Evolutionary conservation across 92 coral and sea anemone genomes (phyloP), one percentile per base, ranked within the genome.

Genomic region (Plumapathes pennacea): DNA sequence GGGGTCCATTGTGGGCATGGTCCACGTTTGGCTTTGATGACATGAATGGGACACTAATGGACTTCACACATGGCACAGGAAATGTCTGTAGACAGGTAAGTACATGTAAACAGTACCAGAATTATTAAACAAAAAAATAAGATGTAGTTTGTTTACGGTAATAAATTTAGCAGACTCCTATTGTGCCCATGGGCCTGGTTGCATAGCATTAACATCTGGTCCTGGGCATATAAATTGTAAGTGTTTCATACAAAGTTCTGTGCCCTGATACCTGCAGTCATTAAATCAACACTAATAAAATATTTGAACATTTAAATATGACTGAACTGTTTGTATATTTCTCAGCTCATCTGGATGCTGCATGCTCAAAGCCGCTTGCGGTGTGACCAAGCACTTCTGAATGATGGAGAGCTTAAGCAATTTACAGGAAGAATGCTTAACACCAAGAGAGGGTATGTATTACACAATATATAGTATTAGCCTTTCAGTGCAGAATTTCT

Each of bases 1-100:
- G 75, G 80, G 86, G 86, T 1, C 80, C 86, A 42, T 58, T 80
- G 49, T 82, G 78, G 78, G 83, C 82, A 10, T 82, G 83, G 88
- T 66, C 78, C 29, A 58, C 71, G 11, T 82, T 82, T 65, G 82
- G 71, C 0, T 82, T 82, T 28, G 81, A 80, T 12, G 80, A 80
- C 61, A 41, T 57, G 71, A 79, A 79, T 44, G 79, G 72, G 24
- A 72, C 67, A 22, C 12, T 81, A 25, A 54, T 64, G 59, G 59
- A 67, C 29, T 46, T 25, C 34, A 29, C 57, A 13, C 88, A 74
- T 67, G 88, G 88, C 7, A 81, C 82, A 31, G 88, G 82, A 54
- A 74, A 74, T 73, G 84, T 69, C 15, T 72, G 81, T 26, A 41
- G 57, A 25, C 76, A 80, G 72, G 79, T 63, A 42, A 12, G 42